phyloP scores from a whole-genome alignment of 2,113 vertebrate genomes.

The Promerops cafer region DNA sequence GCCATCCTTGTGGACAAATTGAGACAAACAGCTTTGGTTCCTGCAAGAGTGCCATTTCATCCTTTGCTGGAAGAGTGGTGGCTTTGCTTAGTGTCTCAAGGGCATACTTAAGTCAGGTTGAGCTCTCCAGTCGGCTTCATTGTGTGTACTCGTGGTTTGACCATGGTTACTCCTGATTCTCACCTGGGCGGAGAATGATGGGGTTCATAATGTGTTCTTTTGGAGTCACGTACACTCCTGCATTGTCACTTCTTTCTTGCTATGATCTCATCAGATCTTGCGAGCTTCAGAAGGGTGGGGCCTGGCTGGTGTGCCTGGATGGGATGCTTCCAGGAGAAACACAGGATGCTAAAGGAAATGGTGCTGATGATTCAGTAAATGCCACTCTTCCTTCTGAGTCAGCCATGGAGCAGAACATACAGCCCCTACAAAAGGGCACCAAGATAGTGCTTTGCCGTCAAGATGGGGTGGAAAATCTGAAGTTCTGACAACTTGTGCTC shows the following conservation, averaged over 20 bases:
- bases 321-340: conserved; percentile 45
- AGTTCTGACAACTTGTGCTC: neutral
- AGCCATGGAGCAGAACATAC: neutral
- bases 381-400: conserved; percentile 29
- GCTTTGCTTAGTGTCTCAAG: conserved; percentile 23
- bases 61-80: neutral
- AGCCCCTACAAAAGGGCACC: neutral
- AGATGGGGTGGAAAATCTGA: neutral
- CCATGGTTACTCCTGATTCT: neutral
- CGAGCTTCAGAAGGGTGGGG: conserved; percentile 33
- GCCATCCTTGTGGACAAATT: neutral
- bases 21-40: neutral
- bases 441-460: neutral
- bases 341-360: conserved; percentile 39
- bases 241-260: conserved; percentile 35
- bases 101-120: conserved; percentile 11
- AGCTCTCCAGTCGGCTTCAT: neutral
- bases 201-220: conserved; percentile 9
- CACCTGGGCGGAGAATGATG: conserved; percentile 13
- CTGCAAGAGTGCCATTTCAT: neutral
- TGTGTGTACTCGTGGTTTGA: neutral
- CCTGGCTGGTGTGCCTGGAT: neutral
- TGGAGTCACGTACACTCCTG: conserved; percentile 30
- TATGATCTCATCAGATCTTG: conserved; percentile 52
- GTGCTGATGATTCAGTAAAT: conserved; percentile 43